These are phyloP conservation scores for Falco punctatus DNA, from an alignment of 2,113 vertebrate genomes.

Conservation along the genomic window DNA sequence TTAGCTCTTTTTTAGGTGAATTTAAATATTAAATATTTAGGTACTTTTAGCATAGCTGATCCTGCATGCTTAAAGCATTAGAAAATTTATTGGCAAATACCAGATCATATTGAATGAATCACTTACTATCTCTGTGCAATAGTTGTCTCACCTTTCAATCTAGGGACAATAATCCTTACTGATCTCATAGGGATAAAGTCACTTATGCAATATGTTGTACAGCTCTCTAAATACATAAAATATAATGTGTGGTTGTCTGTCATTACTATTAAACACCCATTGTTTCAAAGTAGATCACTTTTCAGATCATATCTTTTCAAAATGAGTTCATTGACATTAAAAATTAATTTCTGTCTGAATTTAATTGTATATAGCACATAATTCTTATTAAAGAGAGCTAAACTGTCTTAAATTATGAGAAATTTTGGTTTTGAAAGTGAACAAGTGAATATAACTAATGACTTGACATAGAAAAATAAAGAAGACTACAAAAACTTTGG, in stretches of 20 bases:
- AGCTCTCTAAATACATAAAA: background rate
- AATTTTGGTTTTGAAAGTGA: background rate
- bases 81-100: background rate
- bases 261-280: background rate
- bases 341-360: background rate
- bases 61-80: background rate
- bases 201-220: background rate
- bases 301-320: background rate
- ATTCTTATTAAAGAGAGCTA: background rate
- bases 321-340: background rate
- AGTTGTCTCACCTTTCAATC: background rate
- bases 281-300: background rate
- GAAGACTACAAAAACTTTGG: constrained; percentile 16
- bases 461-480: constrained; percentile 22
- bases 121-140: background rate
- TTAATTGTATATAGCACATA: background rate
- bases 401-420: background rate
- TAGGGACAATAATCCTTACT: background rate
- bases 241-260: background rate
- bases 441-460: background rate
- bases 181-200: background rate
- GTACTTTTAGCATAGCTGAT: background rate
- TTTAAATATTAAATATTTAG: background rate
- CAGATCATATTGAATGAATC: background rate
- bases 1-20: background rate